Percentiles rank a stretch among this genome's conserved stretches.
These are phyloP conservation scores for Rhopalosiphum maidis DNA, from an alignment of 1,140 invertebrate genomes.

Conservation along the genomic window DNA sequence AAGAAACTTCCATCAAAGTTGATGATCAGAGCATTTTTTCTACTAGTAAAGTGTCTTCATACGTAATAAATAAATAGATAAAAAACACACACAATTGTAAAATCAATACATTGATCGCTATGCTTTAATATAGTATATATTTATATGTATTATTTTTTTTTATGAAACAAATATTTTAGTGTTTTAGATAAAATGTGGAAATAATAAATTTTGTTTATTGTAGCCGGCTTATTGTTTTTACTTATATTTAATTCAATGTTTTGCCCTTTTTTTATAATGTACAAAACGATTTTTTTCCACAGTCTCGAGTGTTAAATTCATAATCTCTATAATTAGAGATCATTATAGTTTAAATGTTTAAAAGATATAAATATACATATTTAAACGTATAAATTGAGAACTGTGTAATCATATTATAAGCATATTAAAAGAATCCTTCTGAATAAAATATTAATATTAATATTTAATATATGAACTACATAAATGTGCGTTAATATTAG, in stretches of 20 bases:
- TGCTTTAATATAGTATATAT: neutral
- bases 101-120: neutral
- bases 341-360: neutral
- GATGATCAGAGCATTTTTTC: neutral
- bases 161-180: neutral
- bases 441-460: neutral
- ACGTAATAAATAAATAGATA: neutral
- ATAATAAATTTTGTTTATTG: neutral
- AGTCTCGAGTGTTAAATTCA: neutral
- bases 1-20: neutral
- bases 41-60: neutral
- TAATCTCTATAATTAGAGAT: neutral
- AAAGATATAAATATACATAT: neutral
- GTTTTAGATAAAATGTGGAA: neutral
- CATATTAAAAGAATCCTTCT: neutral
- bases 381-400: neutral
- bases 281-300: neutral
- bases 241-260: neutral
- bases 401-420: neutral
- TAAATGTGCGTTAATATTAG: neutral
- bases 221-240: neutral
- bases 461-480: neutral
- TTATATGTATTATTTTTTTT: neutral
- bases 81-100: neutral
- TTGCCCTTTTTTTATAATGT: neutral